These are phyloP conservation scores for Gila robusta DNA, from an alignment of 2,797 vertebrate genomes.

Conservation along the genomic window DNA sequence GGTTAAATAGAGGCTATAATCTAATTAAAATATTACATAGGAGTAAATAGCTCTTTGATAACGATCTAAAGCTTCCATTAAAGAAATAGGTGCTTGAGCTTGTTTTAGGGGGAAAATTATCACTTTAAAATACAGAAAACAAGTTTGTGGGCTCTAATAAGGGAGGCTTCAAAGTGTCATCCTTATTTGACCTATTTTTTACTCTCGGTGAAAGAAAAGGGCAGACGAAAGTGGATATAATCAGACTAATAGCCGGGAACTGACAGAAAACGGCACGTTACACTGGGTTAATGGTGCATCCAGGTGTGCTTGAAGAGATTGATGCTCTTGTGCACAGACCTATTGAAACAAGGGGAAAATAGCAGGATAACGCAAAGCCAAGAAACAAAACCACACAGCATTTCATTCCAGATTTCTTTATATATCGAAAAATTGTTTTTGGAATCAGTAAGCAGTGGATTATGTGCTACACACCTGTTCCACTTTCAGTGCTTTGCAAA, in stretches of 20 bases:
- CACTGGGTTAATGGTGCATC: constrained; percentile 59
- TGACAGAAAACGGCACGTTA: constrained; percentile 61
- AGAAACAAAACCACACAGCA: constrained; percentile 37
- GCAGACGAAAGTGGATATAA: constrained; percentile 62
- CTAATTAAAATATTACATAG: constrained; percentile 99
- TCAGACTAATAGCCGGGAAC: constrained; percentile 63
- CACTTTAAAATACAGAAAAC: constrained; percentile 83
- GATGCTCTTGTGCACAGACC: constrained; percentile 43
- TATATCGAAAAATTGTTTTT: constrained; percentile 12
- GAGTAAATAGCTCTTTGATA: constrained; percentile 99
- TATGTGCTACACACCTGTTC: constrained; percentile 33
- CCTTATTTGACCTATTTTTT: constrained; percentile 69
- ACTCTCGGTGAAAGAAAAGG: constrained; percentile 51
- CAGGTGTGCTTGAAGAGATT: constrained; percentile 63
- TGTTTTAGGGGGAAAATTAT: constrained; percentile 84
- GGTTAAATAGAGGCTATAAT: constrained; percentile 99
- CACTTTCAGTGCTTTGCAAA: constrained; percentile 32
- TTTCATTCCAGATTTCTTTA: constrained; percentile 18
- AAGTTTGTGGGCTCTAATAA: constrained; percentile 78
- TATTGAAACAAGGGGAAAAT: constrained; percentile 54
- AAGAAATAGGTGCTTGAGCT: constrained; percentile 88
- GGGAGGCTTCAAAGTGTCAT: constrained; percentile 77
- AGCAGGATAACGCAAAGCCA: constrained; percentile 49
- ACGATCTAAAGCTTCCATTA: constrained; percentile 95
- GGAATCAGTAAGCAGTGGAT: neutral